A percentile compares a stretch with the other conserved stretches of the same genome.
phyloP scores from a whole-genome alignment of 2,888 invertebrate genomes.

The Dusona sp. region DNA sequence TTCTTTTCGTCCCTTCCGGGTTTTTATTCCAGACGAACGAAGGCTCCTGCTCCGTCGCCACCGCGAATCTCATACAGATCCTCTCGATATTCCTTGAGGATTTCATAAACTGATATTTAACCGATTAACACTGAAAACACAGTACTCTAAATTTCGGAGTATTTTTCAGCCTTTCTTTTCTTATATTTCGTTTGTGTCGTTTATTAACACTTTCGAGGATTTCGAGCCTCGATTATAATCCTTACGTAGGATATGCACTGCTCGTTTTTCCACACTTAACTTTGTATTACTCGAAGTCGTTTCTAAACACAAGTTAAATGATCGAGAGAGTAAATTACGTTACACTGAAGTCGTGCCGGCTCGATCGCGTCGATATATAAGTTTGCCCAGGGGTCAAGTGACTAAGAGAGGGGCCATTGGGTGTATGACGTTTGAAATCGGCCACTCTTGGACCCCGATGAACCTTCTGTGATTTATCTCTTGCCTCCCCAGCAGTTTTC shows the following conservation, averaged over 20 bases:
- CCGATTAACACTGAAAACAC: constrained; percentile 18
- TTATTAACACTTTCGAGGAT: background rate
- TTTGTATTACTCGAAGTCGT: background rate
- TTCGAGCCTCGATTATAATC: background rate
- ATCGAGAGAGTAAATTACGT: constrained; percentile 48
- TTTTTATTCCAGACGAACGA: constrained; percentile 51
- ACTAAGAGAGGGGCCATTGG: constrained; percentile 19
- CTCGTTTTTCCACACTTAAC: constrained; percentile 1
- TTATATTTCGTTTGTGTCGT: background rate
- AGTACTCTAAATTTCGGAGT: background rate
- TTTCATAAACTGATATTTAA: constrained; percentile 73
- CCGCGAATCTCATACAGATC: constrained; percentile 75
- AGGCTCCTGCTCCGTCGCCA: constrained; percentile 57
- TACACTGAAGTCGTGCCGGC: constrained; percentile 58
- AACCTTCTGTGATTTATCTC: constrained; percentile 59
- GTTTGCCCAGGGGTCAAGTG: constrained; percentile 57
- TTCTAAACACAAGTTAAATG: constrained; percentile 21
- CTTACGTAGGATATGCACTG: background rate
- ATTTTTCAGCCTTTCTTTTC: constrained; percentile 4
- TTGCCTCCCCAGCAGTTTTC: constrained; percentile 49
- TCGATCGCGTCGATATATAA: constrained; percentile 71
- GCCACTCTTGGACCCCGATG: constrained; percentile 64
- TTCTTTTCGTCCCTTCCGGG: constrained; percentile 32
- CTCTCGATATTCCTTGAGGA: constrained; percentile 63
- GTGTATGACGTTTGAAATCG: constrained; percentile 50